A percentile compares a stretch with the other conserved stretches of the same genome.
phyloP scores from a whole-genome alignment of 2,113 vertebrate species.

The Condylura cristata region DNA sequence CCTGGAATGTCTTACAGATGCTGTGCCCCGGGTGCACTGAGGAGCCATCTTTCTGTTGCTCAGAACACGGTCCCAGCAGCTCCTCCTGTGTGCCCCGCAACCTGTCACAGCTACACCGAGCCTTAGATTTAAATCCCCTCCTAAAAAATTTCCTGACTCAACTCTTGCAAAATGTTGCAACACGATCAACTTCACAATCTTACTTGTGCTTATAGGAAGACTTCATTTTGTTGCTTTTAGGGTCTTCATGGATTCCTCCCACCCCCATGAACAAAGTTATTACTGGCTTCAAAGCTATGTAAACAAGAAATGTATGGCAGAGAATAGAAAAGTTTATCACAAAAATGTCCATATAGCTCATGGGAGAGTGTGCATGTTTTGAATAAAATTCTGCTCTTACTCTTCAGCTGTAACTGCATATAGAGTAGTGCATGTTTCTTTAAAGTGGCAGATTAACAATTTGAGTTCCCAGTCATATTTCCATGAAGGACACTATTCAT shows the following conservation, averaged over 20 bases:
- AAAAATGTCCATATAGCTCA: slow-evolving; percentile 23
- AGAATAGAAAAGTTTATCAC: slow-evolving; percentile 44
- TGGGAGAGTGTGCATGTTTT: slow-evolving; percentile 38
- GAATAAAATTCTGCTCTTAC: slow-evolving; percentile 35
- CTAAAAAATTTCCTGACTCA: not conserved
- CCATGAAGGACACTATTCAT: not conserved
- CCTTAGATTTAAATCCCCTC: not conserved
- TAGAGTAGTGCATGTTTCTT: not conserved
- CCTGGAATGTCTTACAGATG: not conserved
- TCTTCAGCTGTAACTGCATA: not conserved
- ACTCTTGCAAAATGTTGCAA: not conserved
- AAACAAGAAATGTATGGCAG: slow-evolving; percentile 50
- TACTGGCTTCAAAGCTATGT: slow-evolving; percentile 60
- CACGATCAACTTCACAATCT: not conserved
- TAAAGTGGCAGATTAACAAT: not conserved
- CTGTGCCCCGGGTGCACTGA: not conserved
- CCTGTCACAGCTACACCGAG: not conserved
- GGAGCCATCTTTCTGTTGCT: not conserved
- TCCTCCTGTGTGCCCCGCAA: not conserved
- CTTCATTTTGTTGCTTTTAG: slow-evolving; percentile 5
- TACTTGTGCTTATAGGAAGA: not conserved
- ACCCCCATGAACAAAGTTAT: not conserved
- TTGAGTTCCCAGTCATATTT: slow-evolving; percentile 9
- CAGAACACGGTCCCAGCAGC: not conserved
- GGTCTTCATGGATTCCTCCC: not conserved